A percentile compares a stretch with the other conserved stretches of the same genome.
phyloP scores from a whole-genome alignment of 2,888 invertebrate genomes.

The Microplitis deprimator region DNA sequence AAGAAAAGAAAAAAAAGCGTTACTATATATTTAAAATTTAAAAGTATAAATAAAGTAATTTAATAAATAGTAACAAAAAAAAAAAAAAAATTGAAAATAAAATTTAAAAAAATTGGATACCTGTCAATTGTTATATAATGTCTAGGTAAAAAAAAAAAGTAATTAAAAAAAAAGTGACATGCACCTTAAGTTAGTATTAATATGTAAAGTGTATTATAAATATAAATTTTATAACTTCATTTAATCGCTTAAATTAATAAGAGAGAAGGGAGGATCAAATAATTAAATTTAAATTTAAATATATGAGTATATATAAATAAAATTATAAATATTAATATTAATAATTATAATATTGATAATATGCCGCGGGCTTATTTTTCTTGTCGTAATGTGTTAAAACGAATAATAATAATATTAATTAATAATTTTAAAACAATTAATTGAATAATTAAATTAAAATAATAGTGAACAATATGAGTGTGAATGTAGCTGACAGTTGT shows the following conservation, averaged over 20 bases:
- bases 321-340: constrained; percentile 24
- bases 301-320: neutral
- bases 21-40: constrained; percentile 56
- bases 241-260: constrained; percentile 53
- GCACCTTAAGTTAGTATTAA: constrained; percentile 71
- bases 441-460: constrained; percentile 8
- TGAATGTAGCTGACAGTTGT: neutral
- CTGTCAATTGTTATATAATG: constrained; percentile 69
- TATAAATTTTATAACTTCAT: constrained; percentile 72
- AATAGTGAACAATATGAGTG: no score
- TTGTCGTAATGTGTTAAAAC: constrained; percentile 11
- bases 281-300: constrained; percentile 8
- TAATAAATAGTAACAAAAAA: constrained; percentile 47
- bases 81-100: constrained; percentile 16
- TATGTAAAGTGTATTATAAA: constrained; percentile 72
- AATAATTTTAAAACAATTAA: constrained; percentile 25
- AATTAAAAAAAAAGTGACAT: constrained; percentile 69
- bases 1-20: constrained; percentile 50
- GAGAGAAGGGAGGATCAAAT: constrained; percentile 32
- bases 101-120: constrained; percentile 57
- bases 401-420: neutral
- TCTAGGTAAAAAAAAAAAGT: constrained; percentile 34
- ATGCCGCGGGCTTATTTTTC: constrained; percentile 19
- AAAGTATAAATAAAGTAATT: constrained; percentile 16
- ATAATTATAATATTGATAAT: constrained; percentile 6